phyloP scores from a whole-genome alignment of 1,140 invertebrate species.

The Tachypleus tridentatus region DNA sequence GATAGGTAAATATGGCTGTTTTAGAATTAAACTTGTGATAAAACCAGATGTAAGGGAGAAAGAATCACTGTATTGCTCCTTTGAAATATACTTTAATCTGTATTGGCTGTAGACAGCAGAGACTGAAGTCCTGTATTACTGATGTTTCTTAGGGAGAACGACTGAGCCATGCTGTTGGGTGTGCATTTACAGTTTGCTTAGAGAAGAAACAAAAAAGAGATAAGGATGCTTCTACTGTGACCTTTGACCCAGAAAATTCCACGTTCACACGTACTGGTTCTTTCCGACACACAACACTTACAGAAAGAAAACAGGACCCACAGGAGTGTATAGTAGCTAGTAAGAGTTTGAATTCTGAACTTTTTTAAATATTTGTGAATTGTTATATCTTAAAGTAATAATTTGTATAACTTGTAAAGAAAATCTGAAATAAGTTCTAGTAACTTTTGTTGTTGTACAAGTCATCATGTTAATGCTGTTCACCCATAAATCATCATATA shows the following conservation, averaged over 20 bases:
- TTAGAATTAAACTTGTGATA: too few relatives aligned
- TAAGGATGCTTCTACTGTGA: conserved; percentile 78
- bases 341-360: neutral
- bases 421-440: too few relatives aligned
- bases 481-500: too few relatives aligned
- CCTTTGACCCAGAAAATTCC: conserved; percentile 80
- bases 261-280: conserved; percentile 89
- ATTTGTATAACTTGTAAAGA: too few relatives aligned
- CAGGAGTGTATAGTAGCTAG: conserved; percentile 22
- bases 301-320: conserved; percentile 52
- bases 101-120: too few relatives aligned
- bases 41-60: too few relatives aligned
- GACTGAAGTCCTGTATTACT: too few relatives aligned
- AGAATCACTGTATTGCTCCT: neutral
- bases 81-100: conserved; percentile 16
- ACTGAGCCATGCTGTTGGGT: conserved; percentile 95
- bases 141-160: conserved; percentile 56
- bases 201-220: conserved; percentile 95
- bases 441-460: too few relatives aligned
- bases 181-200: conserved; percentile 95
- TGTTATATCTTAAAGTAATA: too few relatives aligned
- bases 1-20: too few relatives aligned
- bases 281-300: conserved; percentile 68
- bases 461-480: too few relatives aligned
- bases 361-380: too few relatives aligned